These are phyloP conservation scores for Anhinga rufa DNA, from an alignment of 2,113 vertebrate genomes.

Conservation along the genomic window DNA sequence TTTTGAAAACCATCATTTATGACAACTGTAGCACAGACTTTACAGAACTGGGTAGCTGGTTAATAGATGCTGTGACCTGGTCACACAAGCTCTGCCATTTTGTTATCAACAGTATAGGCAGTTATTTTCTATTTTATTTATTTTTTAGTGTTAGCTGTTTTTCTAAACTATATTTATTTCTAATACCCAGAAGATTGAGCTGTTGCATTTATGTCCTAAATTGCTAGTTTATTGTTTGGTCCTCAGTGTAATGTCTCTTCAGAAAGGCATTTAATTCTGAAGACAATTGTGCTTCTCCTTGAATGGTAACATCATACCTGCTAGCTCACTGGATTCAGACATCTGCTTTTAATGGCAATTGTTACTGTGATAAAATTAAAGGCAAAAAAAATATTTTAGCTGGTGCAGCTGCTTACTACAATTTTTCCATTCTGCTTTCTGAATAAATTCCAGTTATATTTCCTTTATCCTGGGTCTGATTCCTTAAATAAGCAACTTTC, in stretches of 20 bases:
- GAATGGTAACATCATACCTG: neutral
- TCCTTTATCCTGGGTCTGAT: neutral
- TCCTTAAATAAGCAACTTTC: neutral
- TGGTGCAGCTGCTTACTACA: neutral
- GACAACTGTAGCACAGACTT: neutral
- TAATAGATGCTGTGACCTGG: neutral
- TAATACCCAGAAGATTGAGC: neutral
- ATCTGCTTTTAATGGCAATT: neutral
- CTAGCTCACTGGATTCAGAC: neutral
- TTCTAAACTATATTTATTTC: neutral
- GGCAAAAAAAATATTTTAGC: neutral
- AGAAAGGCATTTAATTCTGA: neutral
- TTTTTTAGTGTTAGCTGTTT: neutral
- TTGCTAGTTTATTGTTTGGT: neutral
- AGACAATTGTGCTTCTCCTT: neutral
- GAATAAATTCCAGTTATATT: neutral
- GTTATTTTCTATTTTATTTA: neutral
- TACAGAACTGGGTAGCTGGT: neutral
- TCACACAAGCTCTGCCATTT: neutral
- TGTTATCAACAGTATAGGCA: neutral
- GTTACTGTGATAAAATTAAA: neutral
- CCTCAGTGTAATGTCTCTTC: neutral
- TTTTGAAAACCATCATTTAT: conserved; percentile 6
- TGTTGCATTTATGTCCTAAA: neutral
- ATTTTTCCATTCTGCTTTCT: neutral